Percentiles rank a stretch among this genome's conserved stretches.
phyloP scores from a whole-genome alignment of 2,797 vertebrate genomes.

The Heliangelus exortis region DNA sequence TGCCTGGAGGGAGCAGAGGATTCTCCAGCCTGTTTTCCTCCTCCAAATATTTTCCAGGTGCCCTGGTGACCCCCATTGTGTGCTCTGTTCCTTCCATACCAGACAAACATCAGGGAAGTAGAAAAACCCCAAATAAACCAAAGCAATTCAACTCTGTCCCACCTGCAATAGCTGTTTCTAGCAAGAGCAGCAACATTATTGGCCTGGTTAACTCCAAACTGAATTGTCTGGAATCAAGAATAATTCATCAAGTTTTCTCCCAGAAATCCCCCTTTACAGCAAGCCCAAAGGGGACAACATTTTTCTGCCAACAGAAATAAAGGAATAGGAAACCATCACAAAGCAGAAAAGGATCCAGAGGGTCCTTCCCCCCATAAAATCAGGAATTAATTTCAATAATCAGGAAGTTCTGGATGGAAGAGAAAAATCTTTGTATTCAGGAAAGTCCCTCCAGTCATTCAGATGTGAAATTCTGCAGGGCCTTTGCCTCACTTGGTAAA shows the following conservation, averaged over 20 bases:
- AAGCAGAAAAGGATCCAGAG: neutral
- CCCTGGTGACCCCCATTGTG: neutral
- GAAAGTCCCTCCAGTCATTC: accelerated
- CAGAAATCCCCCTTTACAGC: neutral
- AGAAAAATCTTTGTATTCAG: neutral
- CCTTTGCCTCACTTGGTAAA: neutral
- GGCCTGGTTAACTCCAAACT: conserved; percentile 12
- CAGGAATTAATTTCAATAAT: neutral
- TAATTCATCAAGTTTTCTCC: neutral
- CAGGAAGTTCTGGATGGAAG: neutral
- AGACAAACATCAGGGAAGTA: neutral
- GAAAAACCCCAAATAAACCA: neutral
- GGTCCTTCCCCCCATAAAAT: no score
- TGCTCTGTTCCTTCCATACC: neutral
- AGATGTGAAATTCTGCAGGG: neutral
- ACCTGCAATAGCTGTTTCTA: neutral
- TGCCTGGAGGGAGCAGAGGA: neutral
- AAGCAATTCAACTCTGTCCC: neutral
- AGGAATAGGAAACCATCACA: neutral
- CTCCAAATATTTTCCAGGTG: neutral
- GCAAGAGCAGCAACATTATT: conserved; percentile 1
- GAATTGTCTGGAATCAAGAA: neutral
- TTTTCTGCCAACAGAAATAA: neutral
- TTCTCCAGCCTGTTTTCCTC: neutral
- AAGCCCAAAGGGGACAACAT: neutral